These are phyloP conservation scores for Ferrisia virgata DNA, from an alignment of 2,888 invertebrate genomes.

Conservation along the genomic window DNA sequence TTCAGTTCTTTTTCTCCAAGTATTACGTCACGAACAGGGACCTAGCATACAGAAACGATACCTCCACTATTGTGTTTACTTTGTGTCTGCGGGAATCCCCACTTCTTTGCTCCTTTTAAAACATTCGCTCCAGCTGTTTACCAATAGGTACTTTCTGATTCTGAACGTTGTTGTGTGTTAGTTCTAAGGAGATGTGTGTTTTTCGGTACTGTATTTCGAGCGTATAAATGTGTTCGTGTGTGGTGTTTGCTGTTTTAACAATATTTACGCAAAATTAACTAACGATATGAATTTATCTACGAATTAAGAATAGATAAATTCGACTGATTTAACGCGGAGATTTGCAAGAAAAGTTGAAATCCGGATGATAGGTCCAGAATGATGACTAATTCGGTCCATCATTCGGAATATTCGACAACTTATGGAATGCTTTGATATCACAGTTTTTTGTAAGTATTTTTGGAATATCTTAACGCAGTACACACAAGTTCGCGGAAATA, in stretches of 20 bases:
- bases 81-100: neutral
- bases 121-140: slow-evolving; percentile 20
- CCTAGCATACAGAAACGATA: neutral
- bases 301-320: neutral
- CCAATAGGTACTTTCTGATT: neutral
- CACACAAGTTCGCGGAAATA: no score
- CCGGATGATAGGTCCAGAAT: slow-evolving; percentile 1
- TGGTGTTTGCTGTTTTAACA: neutral
- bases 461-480: neutral
- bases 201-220: neutral
- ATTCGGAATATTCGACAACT: neutral
- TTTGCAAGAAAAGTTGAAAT: neutral
- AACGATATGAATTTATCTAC: neutral
- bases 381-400: neutral
- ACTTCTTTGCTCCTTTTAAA: neutral
- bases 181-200: neutral
- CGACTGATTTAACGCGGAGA: neutral
- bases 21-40: neutral
- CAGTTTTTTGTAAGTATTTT: neutral
- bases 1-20: neutral
- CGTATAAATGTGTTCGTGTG: neutral
- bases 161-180: neutral
- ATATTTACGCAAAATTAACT: neutral
- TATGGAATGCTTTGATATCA: slow-evolving; percentile 8
- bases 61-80: neutral